Conservation (phyloP, 2,888 invertebrate species). For the Sycophila texana region DNA sequence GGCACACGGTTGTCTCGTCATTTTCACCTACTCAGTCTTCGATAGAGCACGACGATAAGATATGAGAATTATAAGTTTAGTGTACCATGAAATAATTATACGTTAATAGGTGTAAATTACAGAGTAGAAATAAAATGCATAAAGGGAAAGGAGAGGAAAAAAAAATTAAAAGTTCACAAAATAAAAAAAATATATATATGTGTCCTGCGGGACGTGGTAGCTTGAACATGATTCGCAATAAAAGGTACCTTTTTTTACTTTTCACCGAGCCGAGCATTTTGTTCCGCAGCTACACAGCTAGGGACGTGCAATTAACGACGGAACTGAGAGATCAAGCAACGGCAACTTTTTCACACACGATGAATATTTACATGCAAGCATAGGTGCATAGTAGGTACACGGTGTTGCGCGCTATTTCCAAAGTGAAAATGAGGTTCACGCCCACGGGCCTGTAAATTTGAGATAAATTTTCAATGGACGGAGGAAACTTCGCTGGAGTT, state of each 20-base stretch:
- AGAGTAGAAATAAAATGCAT: neutral
- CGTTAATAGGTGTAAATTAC: neutral
- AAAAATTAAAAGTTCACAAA: neutral
- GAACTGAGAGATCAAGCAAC: neutral
- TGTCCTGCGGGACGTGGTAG: no score
- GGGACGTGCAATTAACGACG: conserved; percentile 12
- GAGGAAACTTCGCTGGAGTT: neutral
- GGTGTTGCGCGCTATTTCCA: neutral
- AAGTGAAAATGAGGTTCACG: conserved; percentile 53
- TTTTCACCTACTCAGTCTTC: neutral
- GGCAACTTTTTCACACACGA: neutral
- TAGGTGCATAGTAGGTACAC: neutral
- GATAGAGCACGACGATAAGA: no score
- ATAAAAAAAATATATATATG: no score
- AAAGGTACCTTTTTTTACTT: no score
- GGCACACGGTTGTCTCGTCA: neutral
- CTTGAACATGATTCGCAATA: no score
- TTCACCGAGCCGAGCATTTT: neutral
- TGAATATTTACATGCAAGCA: neutral
- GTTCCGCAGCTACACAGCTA: neutral
- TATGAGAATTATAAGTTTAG: no score
- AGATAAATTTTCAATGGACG: conserved; percentile 31
- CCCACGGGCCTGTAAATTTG: conserved; percentile 42
- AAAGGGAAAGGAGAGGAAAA: neutral
- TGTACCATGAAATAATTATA: no score